Evolutionary conservation across 2,113 vertebrate species (phyloP).

Genomic region (Gobius niger): DNA sequence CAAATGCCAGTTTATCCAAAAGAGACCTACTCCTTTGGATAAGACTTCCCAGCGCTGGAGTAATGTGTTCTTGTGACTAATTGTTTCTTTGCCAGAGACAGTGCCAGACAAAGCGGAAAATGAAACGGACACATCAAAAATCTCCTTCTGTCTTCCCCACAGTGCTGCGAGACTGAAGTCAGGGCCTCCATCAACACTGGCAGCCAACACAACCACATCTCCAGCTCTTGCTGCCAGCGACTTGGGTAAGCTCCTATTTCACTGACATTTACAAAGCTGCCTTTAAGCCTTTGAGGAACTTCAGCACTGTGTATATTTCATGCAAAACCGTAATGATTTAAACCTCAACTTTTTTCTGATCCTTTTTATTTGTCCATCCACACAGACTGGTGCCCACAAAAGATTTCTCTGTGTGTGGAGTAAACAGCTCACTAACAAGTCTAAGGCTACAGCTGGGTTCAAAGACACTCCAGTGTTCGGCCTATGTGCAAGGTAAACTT

Average conservation of each 20-base stretch:
- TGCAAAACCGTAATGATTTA: neutral
- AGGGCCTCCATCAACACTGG: constrained; percentile 86
- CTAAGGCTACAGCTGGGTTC: constrained; percentile 85
- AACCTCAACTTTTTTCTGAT: neutral
- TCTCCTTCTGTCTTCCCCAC: constrained; percentile 37
- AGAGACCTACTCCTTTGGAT: constrained; percentile 11
- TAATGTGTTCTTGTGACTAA: constrained; percentile 24
- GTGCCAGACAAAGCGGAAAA: constrained; percentile 21
- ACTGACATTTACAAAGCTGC: neutral
- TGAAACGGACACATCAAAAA: constrained; percentile 27
- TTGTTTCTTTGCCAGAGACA: constrained; percentile 13
- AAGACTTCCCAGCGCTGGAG: constrained; percentile 13
- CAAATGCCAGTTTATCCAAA: constrained; percentile 13
- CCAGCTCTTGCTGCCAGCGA: constrained; percentile 82
- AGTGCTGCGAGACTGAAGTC: constrained; percentile 84
- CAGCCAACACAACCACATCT: constrained; percentile 85
- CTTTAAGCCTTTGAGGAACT: neutral
- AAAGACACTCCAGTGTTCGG: constrained; percentile 82
- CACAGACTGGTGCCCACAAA: constrained; percentile 62
- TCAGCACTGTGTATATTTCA: neutral
- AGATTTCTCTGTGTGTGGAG: constrained; percentile 50
- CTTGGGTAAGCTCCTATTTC: constrained; percentile 80
- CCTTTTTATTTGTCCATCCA: constrained; percentile 6
- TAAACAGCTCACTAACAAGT: constrained; percentile 70
- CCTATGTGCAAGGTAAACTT: constrained; percentile 81